phyloP scores from a whole-genome alignment of 1,140 invertebrate species.

The Rhyzopertha dominica region DNA sequence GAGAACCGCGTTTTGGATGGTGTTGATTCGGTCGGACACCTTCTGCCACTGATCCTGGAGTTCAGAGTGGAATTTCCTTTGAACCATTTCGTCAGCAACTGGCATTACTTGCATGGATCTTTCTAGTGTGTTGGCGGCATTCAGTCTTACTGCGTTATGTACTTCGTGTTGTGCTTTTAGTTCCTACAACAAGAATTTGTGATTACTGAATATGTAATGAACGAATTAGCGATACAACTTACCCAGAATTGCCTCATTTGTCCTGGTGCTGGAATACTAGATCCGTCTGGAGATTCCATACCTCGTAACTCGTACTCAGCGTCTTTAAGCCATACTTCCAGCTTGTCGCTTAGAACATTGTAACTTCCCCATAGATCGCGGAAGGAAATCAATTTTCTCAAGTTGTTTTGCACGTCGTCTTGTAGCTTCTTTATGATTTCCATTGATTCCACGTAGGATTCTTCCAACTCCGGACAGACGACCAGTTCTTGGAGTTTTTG shows the following conservation, averaged over 20 bases:
- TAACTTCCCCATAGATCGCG: conserved; percentile 71
- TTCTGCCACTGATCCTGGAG: conserved; percentile 70
- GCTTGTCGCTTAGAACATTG: conserved; percentile 62
- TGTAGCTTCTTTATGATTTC: conserved; percentile 65
- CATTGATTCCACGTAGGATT: conserved; percentile 61
- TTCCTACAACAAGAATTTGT: conserved; percentile 51
- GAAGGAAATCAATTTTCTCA: conserved; percentile 65
- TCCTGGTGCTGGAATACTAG: conserved; percentile 54
- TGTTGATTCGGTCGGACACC: conserved; percentile 57
- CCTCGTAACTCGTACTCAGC: conserved; percentile 60
- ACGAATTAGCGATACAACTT: conserved; percentile 27
- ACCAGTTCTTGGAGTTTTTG: conserved; percentile 68
- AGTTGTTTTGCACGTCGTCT: conserved; percentile 65
- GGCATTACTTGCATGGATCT: conserved; percentile 70
- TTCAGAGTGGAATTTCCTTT: conserved; percentile 69
- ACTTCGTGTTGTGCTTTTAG: conserved; percentile 82
- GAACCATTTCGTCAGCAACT: conserved; percentile 73
- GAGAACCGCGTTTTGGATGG: conserved; percentile 61
- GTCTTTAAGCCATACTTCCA: conserved; percentile 68
- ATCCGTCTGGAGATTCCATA: conserved; percentile 51
- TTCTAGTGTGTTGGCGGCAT: conserved; percentile 67
- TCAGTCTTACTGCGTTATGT: conserved; percentile 70
- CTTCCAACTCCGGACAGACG: conserved; percentile 64
- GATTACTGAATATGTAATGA: conserved; percentile 1
- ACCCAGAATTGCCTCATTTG: conserved; percentile 78